Percentiles rank a stretch among this genome's conserved stretches.
These are phyloP conservation scores for Heliangelus exortis DNA, from an alignment of 2,797 vertebrate species.

Conservation along the genomic window DNA sequence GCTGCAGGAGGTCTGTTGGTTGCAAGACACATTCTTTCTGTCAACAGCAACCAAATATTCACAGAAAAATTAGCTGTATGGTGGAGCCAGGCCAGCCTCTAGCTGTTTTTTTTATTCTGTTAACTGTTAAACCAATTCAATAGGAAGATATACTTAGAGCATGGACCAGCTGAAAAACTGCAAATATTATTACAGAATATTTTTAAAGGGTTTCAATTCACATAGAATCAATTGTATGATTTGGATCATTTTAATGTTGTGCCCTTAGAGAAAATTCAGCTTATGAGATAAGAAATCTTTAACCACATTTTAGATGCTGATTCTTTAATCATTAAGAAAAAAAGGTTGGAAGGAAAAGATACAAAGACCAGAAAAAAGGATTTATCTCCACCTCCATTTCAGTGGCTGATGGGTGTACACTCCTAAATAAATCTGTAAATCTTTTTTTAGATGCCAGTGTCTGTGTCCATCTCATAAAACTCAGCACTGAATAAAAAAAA, in stretches of 20 bases:
- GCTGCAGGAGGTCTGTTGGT: not conserved
- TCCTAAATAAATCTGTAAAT: not conserved
- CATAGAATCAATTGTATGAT: not conserved
- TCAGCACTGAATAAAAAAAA: not conserved
- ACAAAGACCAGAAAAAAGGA: not conserved
- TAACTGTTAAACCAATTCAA: conserved; percentile 3
- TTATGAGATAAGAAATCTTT: not conserved
- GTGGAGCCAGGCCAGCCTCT: not conserved
- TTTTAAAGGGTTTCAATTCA: not conserved
- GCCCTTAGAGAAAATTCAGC: not conserved
- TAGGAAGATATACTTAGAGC: not conserved
- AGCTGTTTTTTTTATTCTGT: not conserved
- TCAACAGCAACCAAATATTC: not conserved
- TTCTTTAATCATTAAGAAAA: not conserved
- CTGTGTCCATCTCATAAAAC: not conserved
- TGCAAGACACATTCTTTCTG: not conserved
- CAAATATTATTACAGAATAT: not conserved
- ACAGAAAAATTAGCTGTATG: not conserved
- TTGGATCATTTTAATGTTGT: not conserved
- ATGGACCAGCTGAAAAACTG: not conserved
- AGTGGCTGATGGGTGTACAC: no score
- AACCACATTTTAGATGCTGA: not conserved
- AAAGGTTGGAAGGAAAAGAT: not conserved
- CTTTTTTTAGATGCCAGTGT: not conserved
- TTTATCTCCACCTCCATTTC: not conserved